Conservation (phyloP, 2,113 vertebrate genomes). For the Speoplatyrhinus poulsoni region DNA sequence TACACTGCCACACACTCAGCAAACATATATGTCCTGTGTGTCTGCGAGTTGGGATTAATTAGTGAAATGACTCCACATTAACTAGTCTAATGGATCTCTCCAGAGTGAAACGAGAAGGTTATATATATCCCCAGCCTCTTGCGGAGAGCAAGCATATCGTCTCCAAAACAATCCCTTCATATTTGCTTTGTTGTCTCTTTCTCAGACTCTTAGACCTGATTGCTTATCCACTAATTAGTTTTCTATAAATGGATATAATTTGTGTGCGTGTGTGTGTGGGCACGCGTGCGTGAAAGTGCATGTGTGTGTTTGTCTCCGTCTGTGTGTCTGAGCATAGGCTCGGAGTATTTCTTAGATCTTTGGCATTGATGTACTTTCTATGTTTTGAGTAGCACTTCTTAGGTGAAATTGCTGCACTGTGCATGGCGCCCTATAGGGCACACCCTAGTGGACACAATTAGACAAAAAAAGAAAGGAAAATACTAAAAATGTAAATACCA, state of each 20-base stretch:
- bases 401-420: slow-evolving; percentile 34
- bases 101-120: slow-evolving; percentile 26
- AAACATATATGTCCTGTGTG: slow-evolving; percentile 2
- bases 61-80: slow-evolving; percentile 24
- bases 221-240: slow-evolving; percentile 66
- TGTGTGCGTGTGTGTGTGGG: slow-evolving; percentile 8
- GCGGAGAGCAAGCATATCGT: slow-evolving; percentile 39
- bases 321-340: slow-evolving; percentile 4
- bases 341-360: slow-evolving; percentile 36
- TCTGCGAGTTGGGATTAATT: slow-evolving; percentile 15
- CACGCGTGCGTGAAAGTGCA: not conserved
- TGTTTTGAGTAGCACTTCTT: slow-evolving; percentile 43
- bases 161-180: slow-evolving; percentile 32
- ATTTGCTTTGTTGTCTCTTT: slow-evolving; percentile 14
- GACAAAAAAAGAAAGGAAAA: slow-evolving; percentile 51
- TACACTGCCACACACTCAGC: slow-evolving; percentile 9
- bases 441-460: slow-evolving; percentile 23
- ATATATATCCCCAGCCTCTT: slow-evolving; percentile 11
- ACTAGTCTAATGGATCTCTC: slow-evolving; percentile 13
- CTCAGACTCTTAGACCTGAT: slow-evolving; percentile 38
- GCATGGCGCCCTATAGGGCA: slow-evolving; percentile 10
- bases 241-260: slow-evolving; percentile 50
- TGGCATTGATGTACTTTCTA: slow-evolving; percentile 48
- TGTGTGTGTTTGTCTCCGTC: not conserved
- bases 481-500: slow-evolving; percentile 38